Evolutionary conservation across 2,797 vertebrate species (phyloP).

Genomic region (Bradypodion pumilum): DNA sequence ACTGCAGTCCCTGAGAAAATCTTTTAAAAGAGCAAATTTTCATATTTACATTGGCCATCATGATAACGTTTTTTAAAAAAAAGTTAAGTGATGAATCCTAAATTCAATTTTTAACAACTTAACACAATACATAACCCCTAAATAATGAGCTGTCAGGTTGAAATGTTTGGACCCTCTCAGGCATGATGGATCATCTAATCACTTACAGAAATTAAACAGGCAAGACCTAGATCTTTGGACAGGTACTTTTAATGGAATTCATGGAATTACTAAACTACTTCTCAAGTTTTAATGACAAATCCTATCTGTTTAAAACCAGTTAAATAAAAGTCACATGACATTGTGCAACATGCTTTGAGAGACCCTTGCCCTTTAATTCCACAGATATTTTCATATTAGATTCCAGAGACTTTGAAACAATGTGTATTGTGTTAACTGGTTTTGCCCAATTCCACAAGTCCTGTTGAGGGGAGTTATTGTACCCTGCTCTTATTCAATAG

Average conservation of each 20-base stretch:
- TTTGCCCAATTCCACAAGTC: slow-evolving; percentile 9
- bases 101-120: slow-evolving; percentile 48
- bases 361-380: background rate
- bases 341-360: background rate
- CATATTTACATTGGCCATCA: slow-evolving; percentile 1
- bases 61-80: slow-evolving; percentile 19
- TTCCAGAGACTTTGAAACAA: accelerated
- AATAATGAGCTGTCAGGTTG: slow-evolving; percentile 56
- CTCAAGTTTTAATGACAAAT: background rate
- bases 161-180: slow-evolving; percentile 46
- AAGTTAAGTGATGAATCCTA: background rate
- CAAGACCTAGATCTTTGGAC: slow-evolving; percentile 38
- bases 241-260: slow-evolving; percentile 52
- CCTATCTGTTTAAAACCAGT: background rate
- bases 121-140: slow-evolving; percentile 54
- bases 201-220: slow-evolving; percentile 47
- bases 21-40: slow-evolving; percentile 9
- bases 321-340: background rate
- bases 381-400: background rate
- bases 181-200: slow-evolving; percentile 62
- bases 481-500: background rate
- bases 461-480: background rate
- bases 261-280: slow-evolving; percentile 33
- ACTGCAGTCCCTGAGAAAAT: too few species aligned
- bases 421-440: slow-evolving; percentile 7